Base-by-base conservation (phyloP, 2,888 invertebrate species). In the Oegoconia quadripuncta region DNA sequence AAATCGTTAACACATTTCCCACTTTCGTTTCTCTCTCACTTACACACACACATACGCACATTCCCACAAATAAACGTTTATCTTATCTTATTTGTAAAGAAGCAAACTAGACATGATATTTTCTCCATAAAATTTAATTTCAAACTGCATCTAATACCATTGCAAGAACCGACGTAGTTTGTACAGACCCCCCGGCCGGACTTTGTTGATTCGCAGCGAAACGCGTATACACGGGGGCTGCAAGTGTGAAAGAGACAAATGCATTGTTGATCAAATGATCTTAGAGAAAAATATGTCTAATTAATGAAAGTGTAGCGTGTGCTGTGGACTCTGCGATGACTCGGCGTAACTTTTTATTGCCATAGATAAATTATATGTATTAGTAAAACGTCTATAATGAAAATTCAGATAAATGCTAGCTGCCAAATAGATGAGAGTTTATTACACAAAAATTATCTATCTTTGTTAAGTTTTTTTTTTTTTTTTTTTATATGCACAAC, bases 161-260 rank as follows among this genome's bases (percentile, higher is more conserved):
- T 9, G 7, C 23, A 23, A 8, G n/a, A 23, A 23, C 11, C n/a
- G 27, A 35, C 37, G 18, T 26, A 20, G 14, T 30, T 17, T 23
- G 37, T 30, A 30, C 11, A 4, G 3, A 3, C 29, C 37, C 15
- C 23, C 28, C 14, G 3, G 18, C 12, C 33, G 25, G 33, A 62
- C 60, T 63, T 59, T 57, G 67, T 61, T 61, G 63, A 64, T 64
- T 66, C 60, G 49, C 52, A 73, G 59, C 48, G 64, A 57, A 56
- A 61, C 41, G 33, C 36, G 17, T 14, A 42, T 46, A 60, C 44
- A 30, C 30, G 17, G 28, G 38, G 31, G 31, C 29, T 12, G 11
- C 13, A 17, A 9, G 48, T 17, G 16, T 44, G 52, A 62, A 35
- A 42, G 50, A 46, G 62, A 59, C 33, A 39, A 1, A 15, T 18